These are phyloP conservation scores for Diplodus puntazzo DNA, from an alignment of 2,797 vertebrate species.

Conservation along the genomic window DNA sequence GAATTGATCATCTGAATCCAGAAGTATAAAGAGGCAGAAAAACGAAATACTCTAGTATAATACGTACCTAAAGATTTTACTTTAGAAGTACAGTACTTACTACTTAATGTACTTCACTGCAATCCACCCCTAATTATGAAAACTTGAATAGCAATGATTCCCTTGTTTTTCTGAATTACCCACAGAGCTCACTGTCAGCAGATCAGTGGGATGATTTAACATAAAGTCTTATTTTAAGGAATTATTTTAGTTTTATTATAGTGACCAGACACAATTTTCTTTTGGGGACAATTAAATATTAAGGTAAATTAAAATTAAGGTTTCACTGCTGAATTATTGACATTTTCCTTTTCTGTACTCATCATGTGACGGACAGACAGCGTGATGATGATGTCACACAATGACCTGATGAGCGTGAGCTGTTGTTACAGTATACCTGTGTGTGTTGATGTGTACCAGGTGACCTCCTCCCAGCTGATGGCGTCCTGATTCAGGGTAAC, in stretches of 20 bases:
- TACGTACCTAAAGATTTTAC: too few relatives aligned
- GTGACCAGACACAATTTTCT: neutral
- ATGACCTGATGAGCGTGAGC: neutral
- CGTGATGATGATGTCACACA: conserved; percentile 22
- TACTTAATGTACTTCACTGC: too few relatives aligned
- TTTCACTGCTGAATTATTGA: neutral
- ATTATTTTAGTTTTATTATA: neutral
- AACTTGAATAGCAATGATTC: neutral
- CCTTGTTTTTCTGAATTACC: neutral
- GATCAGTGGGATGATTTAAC: neutral
- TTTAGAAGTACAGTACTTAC: too few relatives aligned
- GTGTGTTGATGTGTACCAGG: conserved; percentile 81
- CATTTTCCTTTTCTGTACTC: conserved; percentile 20
- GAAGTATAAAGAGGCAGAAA: too few relatives aligned
- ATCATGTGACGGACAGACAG: neutral
- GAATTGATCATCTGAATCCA: too few relatives aligned
- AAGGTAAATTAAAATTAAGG: neutral
- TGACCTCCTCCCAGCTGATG: conserved; percentile 96
- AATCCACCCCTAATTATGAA: too few relatives aligned
- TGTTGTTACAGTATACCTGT: conserved; percentile 20
- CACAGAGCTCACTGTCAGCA: neutral
- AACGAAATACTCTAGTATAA: too few relatives aligned
- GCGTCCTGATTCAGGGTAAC: conserved; percentile 95
- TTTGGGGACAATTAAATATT: neutral
- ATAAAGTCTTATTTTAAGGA: neutral